phyloP scores from a whole-genome alignment of 2,797 vertebrate genomes.

The Distichodus sexfasciatus region DNA sequence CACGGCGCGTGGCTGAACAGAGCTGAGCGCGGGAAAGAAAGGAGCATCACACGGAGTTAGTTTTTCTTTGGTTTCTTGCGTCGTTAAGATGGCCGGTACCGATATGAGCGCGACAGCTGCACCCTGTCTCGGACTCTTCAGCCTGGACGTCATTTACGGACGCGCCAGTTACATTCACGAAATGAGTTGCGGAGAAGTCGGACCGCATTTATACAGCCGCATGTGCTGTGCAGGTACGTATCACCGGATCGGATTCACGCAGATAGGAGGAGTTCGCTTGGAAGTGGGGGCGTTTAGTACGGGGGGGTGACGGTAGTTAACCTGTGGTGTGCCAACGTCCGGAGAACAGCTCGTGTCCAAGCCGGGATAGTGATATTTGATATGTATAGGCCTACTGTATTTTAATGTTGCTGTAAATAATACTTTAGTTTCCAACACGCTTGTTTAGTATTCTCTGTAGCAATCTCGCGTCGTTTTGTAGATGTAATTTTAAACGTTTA shows the following conservation, averaged over 20 bases:
- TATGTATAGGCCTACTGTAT: too few relatives aligned
- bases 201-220: constrained; percentile 73
- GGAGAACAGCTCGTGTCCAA: neutral
- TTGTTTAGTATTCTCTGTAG: too few relatives aligned
- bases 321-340: constrained; percentile 29
- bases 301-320: constrained; percentile 41
- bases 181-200: constrained; percentile 75
- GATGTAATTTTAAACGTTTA: too few relatives aligned
- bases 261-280: constrained; percentile 52
- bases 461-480: too few relatives aligned
- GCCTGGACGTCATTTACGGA: constrained; percentile 62
- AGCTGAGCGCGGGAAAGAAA: too few relatives aligned
- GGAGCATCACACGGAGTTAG: too few relatives aligned
- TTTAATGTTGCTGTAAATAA: too few relatives aligned
- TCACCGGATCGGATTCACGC: neutral
- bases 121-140: constrained; percentile 56
- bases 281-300: constrained; percentile 3
- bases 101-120: constrained; percentile 48
- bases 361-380: neutral
- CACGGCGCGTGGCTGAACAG: too few relatives aligned
- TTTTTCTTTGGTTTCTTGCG: too few relatives aligned
- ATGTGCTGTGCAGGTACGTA: constrained; percentile 88
- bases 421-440: too few relatives aligned
- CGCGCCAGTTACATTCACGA: constrained; percentile 75
- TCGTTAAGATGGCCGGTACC: constrained; percentile 68